A percentile compares a stretch with the other conserved stretches of the same genome.
These are phyloP conservation scores for Schrankia costaestrigalis DNA, from an alignment of 2,888 invertebrate genomes.

Conservation along the genomic window DNA sequence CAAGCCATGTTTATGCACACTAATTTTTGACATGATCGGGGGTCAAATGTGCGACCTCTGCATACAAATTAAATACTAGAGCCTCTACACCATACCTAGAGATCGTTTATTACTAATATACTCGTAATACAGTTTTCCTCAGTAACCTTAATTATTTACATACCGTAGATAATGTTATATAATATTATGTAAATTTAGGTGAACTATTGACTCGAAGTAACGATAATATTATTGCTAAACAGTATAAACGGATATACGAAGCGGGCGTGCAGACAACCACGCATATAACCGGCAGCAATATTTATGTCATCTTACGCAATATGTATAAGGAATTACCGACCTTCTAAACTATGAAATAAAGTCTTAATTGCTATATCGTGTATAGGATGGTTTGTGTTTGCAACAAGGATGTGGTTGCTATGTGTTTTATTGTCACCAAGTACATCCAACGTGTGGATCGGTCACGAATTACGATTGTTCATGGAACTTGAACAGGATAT, in stretches of 20 bases:
- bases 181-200: no score
- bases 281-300: slow-evolving; percentile 16
- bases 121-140: no score
- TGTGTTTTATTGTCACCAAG: slow-evolving; percentile 44
- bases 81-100: no score
- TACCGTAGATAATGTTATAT: no score
- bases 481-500: slow-evolving; percentile 24
- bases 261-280: slow-evolving; percentile 17
- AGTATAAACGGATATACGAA: slow-evolving; percentile 39
- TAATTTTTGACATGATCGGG: no score
- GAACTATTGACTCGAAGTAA: slow-evolving; percentile 4
- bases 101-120: no score
- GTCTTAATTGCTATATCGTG: slow-evolving; percentile 14
- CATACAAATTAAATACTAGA: no score
- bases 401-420: slow-evolving; percentile 57
- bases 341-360: slow-evolving; percentile 8
- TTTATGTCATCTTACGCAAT: slow-evolving; percentile 9
- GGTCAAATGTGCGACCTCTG: no score
- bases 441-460: slow-evolving; percentile 40
- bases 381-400: slow-evolving; percentile 20
- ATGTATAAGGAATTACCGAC: slow-evolving; percentile 17
- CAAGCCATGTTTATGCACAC: no score
- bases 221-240: slow-evolving; percentile 29
- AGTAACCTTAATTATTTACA: no score
- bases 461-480: slow-evolving; percentile 49